Evolutionary conservation across 2,888 invertebrate genomes (phyloP), one percentile per base, ranked within the genome.

Genomic region (Glaucopsyche alexis): DNA sequence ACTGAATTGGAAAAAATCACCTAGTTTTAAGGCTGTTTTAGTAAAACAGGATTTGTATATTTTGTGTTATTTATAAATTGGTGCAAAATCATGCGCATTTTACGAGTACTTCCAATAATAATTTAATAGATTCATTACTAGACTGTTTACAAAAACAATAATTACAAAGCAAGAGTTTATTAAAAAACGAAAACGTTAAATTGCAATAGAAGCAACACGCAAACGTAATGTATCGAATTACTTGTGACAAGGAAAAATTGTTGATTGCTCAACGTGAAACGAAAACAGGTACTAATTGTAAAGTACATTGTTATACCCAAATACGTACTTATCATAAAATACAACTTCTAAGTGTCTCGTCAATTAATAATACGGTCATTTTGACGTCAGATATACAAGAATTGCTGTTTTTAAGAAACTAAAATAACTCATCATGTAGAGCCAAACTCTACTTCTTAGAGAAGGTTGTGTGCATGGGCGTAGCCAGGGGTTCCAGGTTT

Each of bases 211-310:
- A 45, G 45, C 49, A 13, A 29, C 50, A 52, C 47, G 71, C 65
- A 38, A 65, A 50, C 42, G 38, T 65, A 45, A 47, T 72, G 42
- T 55, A 60, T 40, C 67, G 50, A 72, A 72, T 50, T 71, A 73
- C 71, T 9, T 47, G 16, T 42, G 19, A 74, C 66, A 29, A 29
- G 29, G 49, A 16, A 38, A 40, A 11, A 66, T 66, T 71, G 50
- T 40, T 49, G 2, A 45, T 19, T 66, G 8, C 16, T 45, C 19
- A n/a, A 42, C 47, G 8, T 29, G 13, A 49, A 47, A 47, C 45
- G 47, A 49, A 19, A 19, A 49, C 42, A 66, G n/a, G 13, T 49
- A 11, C 11, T 14, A 42, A 66, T 3, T 42, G 45, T 45, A 42
- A 5, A 42, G 2, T 29, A 29, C 29, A 29, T 2, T 29, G 29